Base-by-base conservation (phyloP, 2,888 invertebrate species). In the Ametastegia equiseti region DNA sequence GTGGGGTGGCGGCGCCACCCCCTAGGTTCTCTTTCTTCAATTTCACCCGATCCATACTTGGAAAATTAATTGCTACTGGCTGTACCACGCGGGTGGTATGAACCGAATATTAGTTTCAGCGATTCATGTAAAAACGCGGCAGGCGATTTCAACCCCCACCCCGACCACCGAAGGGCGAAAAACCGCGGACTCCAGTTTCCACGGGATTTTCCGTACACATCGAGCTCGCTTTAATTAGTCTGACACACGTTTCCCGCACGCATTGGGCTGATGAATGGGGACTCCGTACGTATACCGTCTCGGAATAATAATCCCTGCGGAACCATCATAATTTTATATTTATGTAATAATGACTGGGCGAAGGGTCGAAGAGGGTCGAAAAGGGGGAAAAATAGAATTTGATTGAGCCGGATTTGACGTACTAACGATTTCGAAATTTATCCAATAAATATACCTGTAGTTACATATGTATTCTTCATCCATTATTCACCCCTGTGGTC, bases 81-180 rank as follows among this genome's bases (percentile, higher is more conserved):
- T 71, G 27, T 15, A 45, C 1, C 45, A 11, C 23, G 19, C 39
- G n/a, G 19, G 5, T 39, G 36, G 45, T 23, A 13, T 71, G 47
- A 71, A 71, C 27, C 71, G 71, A n/a, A 47, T 71, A 71, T 45
- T 71, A 45, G 47, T 71, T 71, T 30, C 15, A 15, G 11, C 1
- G 47, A 45, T 45, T 30, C n/a, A 9, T 30, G 7, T 15, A 15
- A 71, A n/a, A 47, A 30, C 27, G 27, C 13, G 9, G 27, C 3
- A 27, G 57, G 3, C 13, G 13, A 1, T 11, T 57, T 9, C 2
- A 27, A 27, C 23, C 19, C 65, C 19, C 19, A 11, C 7, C 60
- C 2, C 2, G 3, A 67, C 36, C 1, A 3, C 11, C 6, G 19
- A 23, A 3, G 1, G 36, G 23, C 13, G 15, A 57, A 57, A 47